Conservation (phyloP, 92 coral and sea anemone genomes). For the Siderastrea radians region DNA sequence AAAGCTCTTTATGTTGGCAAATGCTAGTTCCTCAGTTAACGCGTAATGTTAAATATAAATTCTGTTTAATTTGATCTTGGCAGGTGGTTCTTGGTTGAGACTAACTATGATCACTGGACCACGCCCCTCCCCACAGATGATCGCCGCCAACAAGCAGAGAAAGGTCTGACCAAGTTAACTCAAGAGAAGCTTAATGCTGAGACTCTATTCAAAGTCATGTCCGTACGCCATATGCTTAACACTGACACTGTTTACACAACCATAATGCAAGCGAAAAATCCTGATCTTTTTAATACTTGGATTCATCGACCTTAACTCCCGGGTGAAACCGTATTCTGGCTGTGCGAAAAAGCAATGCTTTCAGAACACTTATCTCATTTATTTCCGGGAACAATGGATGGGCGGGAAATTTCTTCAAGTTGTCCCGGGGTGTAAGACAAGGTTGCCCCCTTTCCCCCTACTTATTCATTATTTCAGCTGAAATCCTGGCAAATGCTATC, state of each 20-base stretch:
- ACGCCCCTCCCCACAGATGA: constrained; percentile 90
- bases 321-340: neutral
- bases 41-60: too few species aligned
- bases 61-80: neutral
- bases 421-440: too few species aligned
- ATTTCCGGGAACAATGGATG: too few species aligned
- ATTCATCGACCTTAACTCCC: constrained; percentile 47
- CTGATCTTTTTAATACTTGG: constrained; percentile 89
- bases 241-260: constrained; percentile 76
- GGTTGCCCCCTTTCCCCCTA: too few species aligned
- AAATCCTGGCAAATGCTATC: too few species aligned
- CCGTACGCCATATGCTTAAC: constrained; percentile 76
- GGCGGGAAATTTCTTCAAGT: too few species aligned
- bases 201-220: constrained; percentile 80
- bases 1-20: too few species aligned
- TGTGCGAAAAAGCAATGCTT: too few species aligned
- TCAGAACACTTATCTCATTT: too few species aligned
- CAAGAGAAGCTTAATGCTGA: constrained; percentile 73
- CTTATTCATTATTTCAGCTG: too few species aligned
- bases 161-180: constrained; percentile 77
- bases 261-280: constrained; percentile 85
- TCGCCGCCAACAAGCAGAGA: constrained; percentile 85
- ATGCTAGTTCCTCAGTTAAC: too few species aligned
- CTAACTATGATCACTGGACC: constrained; percentile 96
- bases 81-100: constrained; percentile 96